Percentiles rank a stretch among this genome's conserved stretches.
These are phyloP conservation scores for Eufriesea mexicana DNA, from an alignment of 1,140 invertebrate genomes.

Conservation along the genomic window DNA sequence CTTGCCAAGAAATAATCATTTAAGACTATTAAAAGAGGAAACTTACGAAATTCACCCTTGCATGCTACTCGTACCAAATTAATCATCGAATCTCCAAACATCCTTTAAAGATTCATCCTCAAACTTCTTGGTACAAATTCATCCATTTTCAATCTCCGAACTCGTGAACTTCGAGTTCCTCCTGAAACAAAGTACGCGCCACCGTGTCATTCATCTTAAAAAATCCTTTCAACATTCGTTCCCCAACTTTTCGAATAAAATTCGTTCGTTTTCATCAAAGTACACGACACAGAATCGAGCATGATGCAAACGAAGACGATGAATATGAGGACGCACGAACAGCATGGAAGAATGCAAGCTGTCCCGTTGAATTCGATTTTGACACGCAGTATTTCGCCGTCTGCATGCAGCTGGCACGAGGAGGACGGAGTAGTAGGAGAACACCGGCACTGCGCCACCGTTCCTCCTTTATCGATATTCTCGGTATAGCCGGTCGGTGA, in stretches of 20 bases:
- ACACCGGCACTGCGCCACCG: slow-evolving; percentile 63
- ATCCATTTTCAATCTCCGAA: background rate
- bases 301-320: background rate
- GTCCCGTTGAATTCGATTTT: slow-evolving; percentile 26
- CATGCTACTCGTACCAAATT: background rate
- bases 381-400: slow-evolving; percentile 48
- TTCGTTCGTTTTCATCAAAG: background rate
- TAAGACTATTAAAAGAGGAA: background rate
- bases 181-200: too few species aligned
- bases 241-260: too few species aligned
- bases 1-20: background rate
- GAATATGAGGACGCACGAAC: background rate
- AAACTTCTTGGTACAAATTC: too few species aligned
- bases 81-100: background rate
- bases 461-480: slow-evolving; percentile 57
- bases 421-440: slow-evolving; percentile 36
- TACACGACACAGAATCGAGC: background rate
- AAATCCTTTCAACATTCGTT: background rate
- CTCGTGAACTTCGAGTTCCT: too few species aligned
- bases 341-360: background rate
- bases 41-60: background rate
- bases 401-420: slow-evolving; percentile 39
- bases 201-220: too few species aligned
- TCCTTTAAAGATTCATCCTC: background rate
- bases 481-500: slow-evolving; percentile 19